Percentiles rank a stretch among this genome's conserved stretches.
These are phyloP conservation scores for Diphyllodes magnificus DNA, from an alignment of 2,113 vertebrate species.

Conservation along the genomic window DNA sequence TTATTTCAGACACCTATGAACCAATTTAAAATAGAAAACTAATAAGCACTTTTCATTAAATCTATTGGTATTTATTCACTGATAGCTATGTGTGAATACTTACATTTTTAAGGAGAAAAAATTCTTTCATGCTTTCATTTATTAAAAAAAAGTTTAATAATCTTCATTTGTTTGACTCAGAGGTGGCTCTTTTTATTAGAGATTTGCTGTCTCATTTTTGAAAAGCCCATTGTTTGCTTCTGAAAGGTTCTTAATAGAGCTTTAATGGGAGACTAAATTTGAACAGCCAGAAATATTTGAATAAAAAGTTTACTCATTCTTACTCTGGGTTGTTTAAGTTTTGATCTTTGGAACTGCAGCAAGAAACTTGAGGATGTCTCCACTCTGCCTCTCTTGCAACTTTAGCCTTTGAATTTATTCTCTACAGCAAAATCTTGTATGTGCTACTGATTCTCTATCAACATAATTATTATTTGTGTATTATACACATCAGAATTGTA, in stretches of 20 bases:
- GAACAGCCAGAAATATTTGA: slow-evolving; percentile 19
- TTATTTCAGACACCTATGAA: neutral
- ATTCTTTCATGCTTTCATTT: neutral
- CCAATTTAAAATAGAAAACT: slow-evolving; percentile 24
- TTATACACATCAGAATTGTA: neutral
- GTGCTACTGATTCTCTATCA: neutral
- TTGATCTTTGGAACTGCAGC: neutral
- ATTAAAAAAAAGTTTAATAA: slow-evolving; percentile 16
- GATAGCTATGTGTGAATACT: neutral
- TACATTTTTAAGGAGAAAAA: neutral
- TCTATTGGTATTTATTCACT: slow-evolving; percentile 11
- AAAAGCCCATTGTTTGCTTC: slow-evolving; percentile 47
- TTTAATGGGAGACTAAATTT: slow-evolving; percentile 12
- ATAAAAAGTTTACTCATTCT: neutral
- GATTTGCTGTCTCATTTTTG: slow-evolving; percentile 30
- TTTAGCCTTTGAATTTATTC: neutral
- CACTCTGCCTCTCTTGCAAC: neutral
- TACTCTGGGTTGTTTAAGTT: neutral
- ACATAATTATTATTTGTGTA: neutral
- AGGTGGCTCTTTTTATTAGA: slow-evolving; percentile 16
- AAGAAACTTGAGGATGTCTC: neutral
- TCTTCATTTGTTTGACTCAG: neutral
- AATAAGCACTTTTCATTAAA: neutral
- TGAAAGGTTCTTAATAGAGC: neutral
- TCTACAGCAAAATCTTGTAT: neutral